Evolutionary conservation across 2,797 vertebrate species (phyloP).

Genomic region (Euphonia xanthogaster): DNA sequence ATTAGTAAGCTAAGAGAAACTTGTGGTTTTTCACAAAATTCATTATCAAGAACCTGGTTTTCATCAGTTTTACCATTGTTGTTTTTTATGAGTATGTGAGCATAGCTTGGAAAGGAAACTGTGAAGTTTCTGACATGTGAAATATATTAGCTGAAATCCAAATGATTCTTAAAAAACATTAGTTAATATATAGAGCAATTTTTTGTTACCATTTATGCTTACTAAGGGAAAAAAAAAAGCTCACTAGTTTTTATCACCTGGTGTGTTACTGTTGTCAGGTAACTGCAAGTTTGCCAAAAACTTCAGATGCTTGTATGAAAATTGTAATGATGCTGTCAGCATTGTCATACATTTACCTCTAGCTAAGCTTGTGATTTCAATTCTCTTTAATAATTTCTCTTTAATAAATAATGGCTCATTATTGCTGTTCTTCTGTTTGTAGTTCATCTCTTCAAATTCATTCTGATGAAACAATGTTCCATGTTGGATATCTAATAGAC

Average conservation of each 20-base stretch:
- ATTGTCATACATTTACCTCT: neutral
- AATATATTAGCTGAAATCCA: neutral
- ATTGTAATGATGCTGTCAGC: neutral
- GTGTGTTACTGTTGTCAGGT: neutral
- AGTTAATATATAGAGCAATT: neutral
- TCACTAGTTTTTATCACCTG: neutral
- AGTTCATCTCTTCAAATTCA: neutral
- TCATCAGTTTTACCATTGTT: neutral
- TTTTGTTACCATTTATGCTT: neutral
- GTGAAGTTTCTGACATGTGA: neutral
- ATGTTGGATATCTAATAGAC: neutral
- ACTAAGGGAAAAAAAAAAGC: neutral
- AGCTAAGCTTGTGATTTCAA: neutral
- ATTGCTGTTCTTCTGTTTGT: neutral
- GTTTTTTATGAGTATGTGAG: neutral
- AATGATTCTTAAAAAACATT: neutral
- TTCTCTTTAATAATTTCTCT: neutral
- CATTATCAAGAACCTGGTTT: neutral
- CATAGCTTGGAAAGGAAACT: neutral
- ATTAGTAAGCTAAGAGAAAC: neutral
- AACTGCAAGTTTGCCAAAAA: neutral
- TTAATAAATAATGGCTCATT: neutral
- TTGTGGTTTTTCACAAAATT: neutral
- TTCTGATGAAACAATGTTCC: neutral
- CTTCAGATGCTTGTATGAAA: neutral